Evolutionary conservation across 2,797 vertebrate species (phyloP).

Genomic region (Girardinus metallicus): DNA sequence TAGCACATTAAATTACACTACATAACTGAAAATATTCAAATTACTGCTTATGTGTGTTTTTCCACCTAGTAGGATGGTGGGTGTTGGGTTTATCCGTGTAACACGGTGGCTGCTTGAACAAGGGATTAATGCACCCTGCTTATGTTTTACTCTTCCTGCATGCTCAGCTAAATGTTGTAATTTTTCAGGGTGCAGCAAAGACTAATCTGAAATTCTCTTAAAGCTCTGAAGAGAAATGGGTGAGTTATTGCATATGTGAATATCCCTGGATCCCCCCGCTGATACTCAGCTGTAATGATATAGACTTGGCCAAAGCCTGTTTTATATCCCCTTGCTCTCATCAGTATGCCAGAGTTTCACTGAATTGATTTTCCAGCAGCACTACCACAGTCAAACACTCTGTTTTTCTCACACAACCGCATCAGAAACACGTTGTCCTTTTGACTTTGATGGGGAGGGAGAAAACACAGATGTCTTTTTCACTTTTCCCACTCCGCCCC

Average conservation of each 20-base stretch:
- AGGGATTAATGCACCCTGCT: conserved; percentile 43
- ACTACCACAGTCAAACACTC: conserved; percentile 38
- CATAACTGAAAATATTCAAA: conserved; percentile 40
- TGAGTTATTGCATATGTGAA: conserved; percentile 55
- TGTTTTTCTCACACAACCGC: conserved; percentile 31
- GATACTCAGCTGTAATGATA: conserved; percentile 68
- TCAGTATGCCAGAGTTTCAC: conserved; percentile 53
- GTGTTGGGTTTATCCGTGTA: conserved; percentile 23
- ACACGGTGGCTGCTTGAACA: conserved; percentile 17
- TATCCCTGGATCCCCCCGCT: conserved; percentile 63
- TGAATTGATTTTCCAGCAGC: conserved; percentile 56
- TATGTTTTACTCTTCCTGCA: conserved; percentile 21
- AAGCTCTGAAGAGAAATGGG: conserved; percentile 48
- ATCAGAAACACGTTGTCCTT: conserved; percentile 41
- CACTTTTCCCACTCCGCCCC: conserved; percentile 47
- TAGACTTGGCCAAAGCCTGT: conserved; percentile 38
- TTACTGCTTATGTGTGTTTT: conserved; percentile 15
- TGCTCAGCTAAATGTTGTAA: conserved; percentile 40
- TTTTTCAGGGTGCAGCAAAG: conserved; percentile 51
- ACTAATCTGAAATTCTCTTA: conserved; percentile 53
- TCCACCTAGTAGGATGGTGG: conserved; percentile 10
- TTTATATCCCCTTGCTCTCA: conserved; percentile 48
- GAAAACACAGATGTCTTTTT: conserved; percentile 50
- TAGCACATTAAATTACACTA: conserved; percentile 57
- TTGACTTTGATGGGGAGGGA: conserved; percentile 12